Evolutionary conservation across 1,140 invertebrate species (phyloP), one percentile per base, ranked within the genome.

Genomic region (Plectrocnemia conspersa): DNA sequence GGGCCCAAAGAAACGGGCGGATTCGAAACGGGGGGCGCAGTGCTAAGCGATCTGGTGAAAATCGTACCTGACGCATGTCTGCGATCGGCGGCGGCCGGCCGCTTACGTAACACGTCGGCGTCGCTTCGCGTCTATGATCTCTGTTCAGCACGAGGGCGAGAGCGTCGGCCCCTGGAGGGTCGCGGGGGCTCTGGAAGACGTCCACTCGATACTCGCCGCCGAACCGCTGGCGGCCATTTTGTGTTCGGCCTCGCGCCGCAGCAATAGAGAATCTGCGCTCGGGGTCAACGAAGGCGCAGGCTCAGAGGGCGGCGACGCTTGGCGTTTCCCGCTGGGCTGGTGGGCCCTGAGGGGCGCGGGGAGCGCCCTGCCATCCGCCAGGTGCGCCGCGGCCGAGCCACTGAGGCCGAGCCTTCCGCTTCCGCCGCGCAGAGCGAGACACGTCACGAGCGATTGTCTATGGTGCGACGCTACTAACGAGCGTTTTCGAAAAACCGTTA

Each of bases 201-300:
- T 29, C 27, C 27, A 7, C 27, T 6, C n/a, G 6, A 7, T 29
- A 6, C n/a, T 29, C 27, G n/a, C 27, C 6, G n/a, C 27, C 27
- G 6, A 6, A 29, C 6, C 27, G 6, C n/a, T 29, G 6, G n/a
- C 27, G 6, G 27, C n/a, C 27, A 29, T n/a, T 29, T 29, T n/a
- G 27, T n/a, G n/a, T n/a, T n/a, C 49, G 49, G 49, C 49, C 35
- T 32, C 36, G n/a, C 21, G 40, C 13, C 22, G 38, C 27, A n/a
- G 27, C n/a, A 7, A n/a, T 6, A 6, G 27, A n/a, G 27, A 7
- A n/a, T 29, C 27, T n/a, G 6, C 27, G 23, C 23, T 18, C 10
- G 47, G 32, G 21, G 47, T 18, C 1, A 19, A 3, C 11, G 33
- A 7, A 38, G 49, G 18, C 49, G 36, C n/a, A 19, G 33, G 33